Percentiles rank a stretch among this genome's conserved stretches.
These are phyloP conservation scores for Hemiscyllium ocellatum DNA, from an alignment of 2,113 vertebrate genomes.

Conservation along the genomic window DNA sequence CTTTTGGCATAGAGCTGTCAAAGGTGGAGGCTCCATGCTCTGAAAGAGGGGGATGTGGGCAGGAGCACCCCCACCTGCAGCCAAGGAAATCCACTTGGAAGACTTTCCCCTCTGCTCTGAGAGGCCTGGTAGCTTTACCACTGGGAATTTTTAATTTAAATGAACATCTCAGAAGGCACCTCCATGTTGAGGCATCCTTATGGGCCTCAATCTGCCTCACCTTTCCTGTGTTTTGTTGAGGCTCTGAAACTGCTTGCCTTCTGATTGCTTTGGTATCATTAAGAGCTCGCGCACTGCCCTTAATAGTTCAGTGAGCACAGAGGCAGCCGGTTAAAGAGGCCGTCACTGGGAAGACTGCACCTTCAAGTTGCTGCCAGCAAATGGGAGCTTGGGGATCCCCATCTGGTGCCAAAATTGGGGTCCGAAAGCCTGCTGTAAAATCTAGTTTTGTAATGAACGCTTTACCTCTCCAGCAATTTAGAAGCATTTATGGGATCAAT, in stretches of 20 bases:
- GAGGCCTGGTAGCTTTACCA: background rate
- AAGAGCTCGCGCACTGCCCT: too few species aligned
- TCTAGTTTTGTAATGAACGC: slow-evolving; percentile 44
- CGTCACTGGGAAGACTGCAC: background rate
- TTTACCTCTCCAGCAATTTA: slow-evolving; percentile 48
- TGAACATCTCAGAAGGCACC: background rate
- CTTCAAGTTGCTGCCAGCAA: background rate
- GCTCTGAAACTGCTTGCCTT: background rate
- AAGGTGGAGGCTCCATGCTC: background rate
- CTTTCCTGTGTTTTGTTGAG: background rate
- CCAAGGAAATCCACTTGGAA: background rate
- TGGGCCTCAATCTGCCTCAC: background rate
- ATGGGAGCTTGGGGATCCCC: background rate
- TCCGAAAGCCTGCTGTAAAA: slow-evolving; percentile 46
- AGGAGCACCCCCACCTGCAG: background rate
- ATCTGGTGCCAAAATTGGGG: background rate
- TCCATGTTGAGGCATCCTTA: background rate
- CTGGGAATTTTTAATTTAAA: background rate
- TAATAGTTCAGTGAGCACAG: background rate
- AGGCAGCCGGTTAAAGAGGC: background rate
- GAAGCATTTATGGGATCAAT: slow-evolving; percentile 45
- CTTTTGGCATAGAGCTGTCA: background rate
- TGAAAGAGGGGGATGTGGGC: background rate
- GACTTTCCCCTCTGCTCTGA: background rate
- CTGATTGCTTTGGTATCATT: background rate